Percentiles rank a stretch among this genome's conserved stretches.
These are phyloP conservation scores for Fregata magnificens DNA, from an alignment of 2,113 vertebrate genomes.

Conservation along the genomic window DNA sequence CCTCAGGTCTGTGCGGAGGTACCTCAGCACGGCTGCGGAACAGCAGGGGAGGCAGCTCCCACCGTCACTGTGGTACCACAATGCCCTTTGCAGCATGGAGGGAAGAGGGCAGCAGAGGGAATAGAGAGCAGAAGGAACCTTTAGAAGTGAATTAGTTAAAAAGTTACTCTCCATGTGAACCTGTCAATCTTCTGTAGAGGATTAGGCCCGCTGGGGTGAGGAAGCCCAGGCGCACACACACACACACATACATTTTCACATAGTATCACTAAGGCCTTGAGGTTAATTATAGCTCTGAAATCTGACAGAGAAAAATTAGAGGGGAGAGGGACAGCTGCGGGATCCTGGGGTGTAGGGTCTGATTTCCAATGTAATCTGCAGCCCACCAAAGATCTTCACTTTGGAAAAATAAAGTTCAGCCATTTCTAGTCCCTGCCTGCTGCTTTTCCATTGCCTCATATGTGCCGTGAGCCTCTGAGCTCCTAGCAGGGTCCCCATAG, in stretches of 20 bases:
- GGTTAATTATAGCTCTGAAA: slow-evolving; percentile 89
- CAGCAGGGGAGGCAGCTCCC: background rate
- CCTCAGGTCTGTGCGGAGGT: background rate
- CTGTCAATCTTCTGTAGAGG: slow-evolving; percentile 71
- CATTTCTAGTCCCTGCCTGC: slow-evolving; percentile 39
- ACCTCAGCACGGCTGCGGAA: background rate
- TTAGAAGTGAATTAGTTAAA: slow-evolving; percentile 62
- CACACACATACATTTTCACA: slow-evolving; percentile 69
- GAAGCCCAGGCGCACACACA: slow-evolving; percentile 19
- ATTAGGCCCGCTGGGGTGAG: slow-evolving; percentile 79
- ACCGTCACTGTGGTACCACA: accelerated
- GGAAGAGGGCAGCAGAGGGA: background rate
- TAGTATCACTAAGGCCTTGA: slow-evolving; percentile 79
- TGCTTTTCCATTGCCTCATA: slow-evolving; percentile 73
- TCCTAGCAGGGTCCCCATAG: background rate
- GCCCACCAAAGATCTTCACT: slow-evolving; percentile 63
- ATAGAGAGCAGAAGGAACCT: background rate
- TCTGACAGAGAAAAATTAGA: slow-evolving; percentile 93
- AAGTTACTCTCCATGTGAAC: slow-evolving; percentile 75
- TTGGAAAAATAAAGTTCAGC: slow-evolving; percentile 66
- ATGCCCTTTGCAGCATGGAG: background rate
- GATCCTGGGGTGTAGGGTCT: slow-evolving; percentile 67
- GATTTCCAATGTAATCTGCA: slow-evolving; percentile 80
- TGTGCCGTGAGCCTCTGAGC: background rate
- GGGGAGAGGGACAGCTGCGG: slow-evolving; percentile 86